Evolutionary conservation across 2,113 vertebrate genomes (phyloP).

Genomic region (Amazona vittata): DNA sequence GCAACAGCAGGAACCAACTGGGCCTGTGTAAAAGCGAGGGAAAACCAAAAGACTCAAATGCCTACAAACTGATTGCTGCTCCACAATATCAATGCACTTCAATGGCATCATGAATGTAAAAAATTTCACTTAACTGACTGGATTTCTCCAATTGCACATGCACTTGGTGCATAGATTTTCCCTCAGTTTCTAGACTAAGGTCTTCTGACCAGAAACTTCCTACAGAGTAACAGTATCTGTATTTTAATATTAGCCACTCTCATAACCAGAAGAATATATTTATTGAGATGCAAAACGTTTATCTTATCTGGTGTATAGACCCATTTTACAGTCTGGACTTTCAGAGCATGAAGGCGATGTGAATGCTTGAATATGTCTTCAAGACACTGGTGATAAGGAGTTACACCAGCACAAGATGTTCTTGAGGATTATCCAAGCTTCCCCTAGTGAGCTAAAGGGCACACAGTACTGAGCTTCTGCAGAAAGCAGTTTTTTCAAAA

Average conservation of each 20-base stretch:
- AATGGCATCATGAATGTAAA: background rate
- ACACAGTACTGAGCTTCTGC: background rate
- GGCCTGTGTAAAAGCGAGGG: background rate
- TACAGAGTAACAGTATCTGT: background rate
- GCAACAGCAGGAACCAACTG: background rate
- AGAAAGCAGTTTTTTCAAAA: background rate
- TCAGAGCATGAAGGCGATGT: background rate
- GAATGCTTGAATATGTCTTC: background rate
- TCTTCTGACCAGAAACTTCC: background rate
- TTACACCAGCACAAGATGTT: background rate
- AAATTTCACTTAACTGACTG: background rate
- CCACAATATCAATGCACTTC: background rate
- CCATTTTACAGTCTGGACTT: background rate
- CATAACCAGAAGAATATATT: background rate
- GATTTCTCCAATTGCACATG: background rate
- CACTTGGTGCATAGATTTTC: background rate
- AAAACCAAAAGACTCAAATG: background rate
- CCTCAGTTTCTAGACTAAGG: background rate
- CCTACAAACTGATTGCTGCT: background rate
- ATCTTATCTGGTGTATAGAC: background rate
- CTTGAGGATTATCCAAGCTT: background rate
- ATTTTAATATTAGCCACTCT: background rate
- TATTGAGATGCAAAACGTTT: background rate
- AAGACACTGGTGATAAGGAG: background rate
- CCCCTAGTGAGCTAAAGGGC: slow-evolving; percentile 3